These are phyloP conservation scores for Hipparchia semele DNA, from an alignment of 2,888 invertebrate species.

Conservation along the genomic window DNA sequence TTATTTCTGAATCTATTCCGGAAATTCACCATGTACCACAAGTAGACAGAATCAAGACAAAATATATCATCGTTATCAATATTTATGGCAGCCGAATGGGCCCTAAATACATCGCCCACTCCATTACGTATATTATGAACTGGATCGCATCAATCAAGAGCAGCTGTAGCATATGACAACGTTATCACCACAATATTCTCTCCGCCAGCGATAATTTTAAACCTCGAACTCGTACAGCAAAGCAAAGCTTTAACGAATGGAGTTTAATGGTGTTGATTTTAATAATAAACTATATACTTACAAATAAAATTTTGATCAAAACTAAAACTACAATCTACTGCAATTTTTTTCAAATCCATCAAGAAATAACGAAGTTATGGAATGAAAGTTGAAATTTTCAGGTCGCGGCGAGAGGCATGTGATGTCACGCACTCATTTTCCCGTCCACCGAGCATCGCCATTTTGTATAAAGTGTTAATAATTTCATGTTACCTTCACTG, in stretches of 20 bases:
- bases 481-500: too few species aligned
- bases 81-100: constrained; percentile 20
- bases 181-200: constrained; percentile 43
- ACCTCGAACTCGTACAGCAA: background rate
- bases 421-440: too few species aligned
- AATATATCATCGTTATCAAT: constrained; percentile 17
- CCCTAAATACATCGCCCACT: constrained; percentile 53
- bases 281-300: too few species aligned
- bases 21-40: background rate
- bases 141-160: constrained; percentile 64
- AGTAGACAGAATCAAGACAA: constrained; percentile 11
- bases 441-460: too few species aligned
- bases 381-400: too few species aligned
- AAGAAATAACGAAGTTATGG: too few species aligned
- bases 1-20: background rate
- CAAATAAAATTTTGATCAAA: too few species aligned
- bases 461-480: too few species aligned
- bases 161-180: constrained; percentile 55
- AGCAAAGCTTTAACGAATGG: background rate
- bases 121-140: constrained; percentile 52
- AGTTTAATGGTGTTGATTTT: background rate
- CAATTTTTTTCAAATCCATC: too few species aligned
- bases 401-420: too few species aligned
- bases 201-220: constrained; percentile 10
- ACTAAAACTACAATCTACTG: too few species aligned